Percentiles rank a stretch among this genome's conserved stretches.
Evolutionary conservation across 2,113 vertebrate species (phyloP).

Genomic region (Sclerurus mexicanus): DNA sequence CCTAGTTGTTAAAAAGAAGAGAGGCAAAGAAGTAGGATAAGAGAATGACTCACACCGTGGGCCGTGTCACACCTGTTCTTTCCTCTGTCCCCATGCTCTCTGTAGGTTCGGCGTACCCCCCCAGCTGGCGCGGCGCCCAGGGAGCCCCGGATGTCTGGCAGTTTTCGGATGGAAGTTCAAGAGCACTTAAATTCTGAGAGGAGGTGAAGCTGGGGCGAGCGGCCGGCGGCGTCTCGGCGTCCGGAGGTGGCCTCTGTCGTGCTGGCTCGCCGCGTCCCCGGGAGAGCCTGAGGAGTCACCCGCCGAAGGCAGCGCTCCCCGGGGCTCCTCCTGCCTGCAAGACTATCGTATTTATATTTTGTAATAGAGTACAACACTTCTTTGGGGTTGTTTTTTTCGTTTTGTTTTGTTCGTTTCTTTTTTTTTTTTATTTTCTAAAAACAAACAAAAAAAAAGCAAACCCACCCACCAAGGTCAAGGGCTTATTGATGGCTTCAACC

Average conservation of each 20-base stretch:
- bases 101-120: conserved; percentile 77
- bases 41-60: conserved; percentile 51
- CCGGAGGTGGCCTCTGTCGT: conserved; percentile 71
- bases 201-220: conserved; percentile 76
- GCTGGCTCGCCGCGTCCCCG: conserved; percentile 67
- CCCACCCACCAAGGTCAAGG: conserved; percentile 60
- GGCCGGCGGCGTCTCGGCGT: conserved; percentile 24
- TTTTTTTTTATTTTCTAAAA: conserved; percentile 37
- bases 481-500: conserved; percentile 43
- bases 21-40: not conserved
- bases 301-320: conserved; percentile 68
- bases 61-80: conserved; percentile 80
- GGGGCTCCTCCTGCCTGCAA: conserved; percentile 71
- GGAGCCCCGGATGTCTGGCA: conserved; percentile 81
- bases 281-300: conserved; percentile 72
- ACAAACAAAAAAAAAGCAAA: not conserved
- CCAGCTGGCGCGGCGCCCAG: conserved; percentile 80
- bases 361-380: conserved; percentile 74
- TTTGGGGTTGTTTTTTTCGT: not conserved
- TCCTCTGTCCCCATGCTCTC: conserved; percentile 80
- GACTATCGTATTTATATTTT: conserved; percentile 85
- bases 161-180: conserved; percentile 84
- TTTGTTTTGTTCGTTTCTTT: not conserved
- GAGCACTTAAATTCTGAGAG: conserved; percentile 85
- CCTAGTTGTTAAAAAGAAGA: not conserved